These are phyloP conservation scores for Eristalis intricaria DNA, from an alignment of 2,888 invertebrate genomes.

Conservation along the genomic window DNA sequence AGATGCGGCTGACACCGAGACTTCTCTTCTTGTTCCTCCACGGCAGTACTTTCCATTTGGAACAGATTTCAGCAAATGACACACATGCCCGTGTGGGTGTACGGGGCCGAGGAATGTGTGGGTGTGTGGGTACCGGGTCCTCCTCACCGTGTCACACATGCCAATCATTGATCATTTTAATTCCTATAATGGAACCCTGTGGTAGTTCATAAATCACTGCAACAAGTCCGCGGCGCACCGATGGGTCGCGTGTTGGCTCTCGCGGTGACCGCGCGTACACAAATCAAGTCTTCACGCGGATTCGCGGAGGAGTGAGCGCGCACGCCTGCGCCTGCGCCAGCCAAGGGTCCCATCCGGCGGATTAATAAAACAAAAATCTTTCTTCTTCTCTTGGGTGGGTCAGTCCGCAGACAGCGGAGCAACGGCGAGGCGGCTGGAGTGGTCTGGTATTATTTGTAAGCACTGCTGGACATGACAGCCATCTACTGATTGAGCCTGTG, in stretches of 20 bases:
- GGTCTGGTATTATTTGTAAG: conserved; percentile 59
- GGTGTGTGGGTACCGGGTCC: conserved; percentile 30
- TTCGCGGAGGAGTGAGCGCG: neutral
- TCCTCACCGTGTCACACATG: conserved; percentile 56
- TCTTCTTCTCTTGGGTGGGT: conserved; percentile 44
- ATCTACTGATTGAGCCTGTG: conserved; percentile 50
- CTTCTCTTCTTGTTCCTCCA: too few relatives aligned
- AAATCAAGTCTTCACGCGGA: conserved; percentile 37
- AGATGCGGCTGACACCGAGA: conserved; percentile 25
- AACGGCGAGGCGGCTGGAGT: conserved; percentile 10
- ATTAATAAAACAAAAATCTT: conserved; percentile 54
- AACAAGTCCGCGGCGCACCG: neutral
- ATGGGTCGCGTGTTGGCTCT: conserved; percentile 52
- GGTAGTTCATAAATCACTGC: conserved; percentile 65
- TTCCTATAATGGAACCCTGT: conserved; percentile 64
- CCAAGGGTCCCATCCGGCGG: conserved; percentile 1
- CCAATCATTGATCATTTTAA: conserved; percentile 68
- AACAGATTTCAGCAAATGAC: conserved; percentile 54
- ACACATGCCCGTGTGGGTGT: conserved; percentile 3
- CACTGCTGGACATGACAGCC: conserved; percentile 65
- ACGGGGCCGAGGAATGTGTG: neutral
- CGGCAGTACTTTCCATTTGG: conserved; percentile 31
- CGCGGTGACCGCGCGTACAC: conserved; percentile 44
- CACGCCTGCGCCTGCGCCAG: neutral
- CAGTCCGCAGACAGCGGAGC: neutral